Base-by-base conservation (phyloP, 2,113 vertebrate genomes). In the Pelusios castaneus region DNA sequence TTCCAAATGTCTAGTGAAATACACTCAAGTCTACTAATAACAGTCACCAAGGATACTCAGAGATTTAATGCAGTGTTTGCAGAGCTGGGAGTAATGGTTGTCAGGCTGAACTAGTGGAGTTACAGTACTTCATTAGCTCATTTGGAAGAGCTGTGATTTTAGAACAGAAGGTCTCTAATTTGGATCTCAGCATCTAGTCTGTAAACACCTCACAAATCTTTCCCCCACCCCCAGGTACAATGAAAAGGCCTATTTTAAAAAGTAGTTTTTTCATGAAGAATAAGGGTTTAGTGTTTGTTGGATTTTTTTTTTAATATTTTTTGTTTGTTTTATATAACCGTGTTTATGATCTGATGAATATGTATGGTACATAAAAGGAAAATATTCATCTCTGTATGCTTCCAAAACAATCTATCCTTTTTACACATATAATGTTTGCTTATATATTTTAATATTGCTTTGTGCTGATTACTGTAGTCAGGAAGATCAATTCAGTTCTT, bases 41-140 rank as follows among this genome's bases (percentile, higher is more conserved):
- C 93, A 96, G 94, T 96, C 94, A 97, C 95, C 93, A 96, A 97
- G 88, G 88, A 95, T 97, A 96, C 92, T 79, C 49, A 92, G 91
- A 97, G 92, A 95, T 96, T 92, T 96, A 96, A 96, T 83, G 80
- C 89, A 90, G 56, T 95, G 80, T 90, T 97, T 94, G 81, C 89
- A 95, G 93, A 96, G 27, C 29, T 89, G 60, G 45, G 89, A 91
- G 93, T 95, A 95, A 94, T 81, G 92, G 82, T 85, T 97, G 91
- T 96, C 93, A 93, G 94, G 79, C 41, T 89, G 84, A 97, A 75
- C 49, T 90, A 38, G 70, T 88, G 75, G 60, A 94, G 29, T 60
- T 73, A 88, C n/a, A 92, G 55, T 89, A 95, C 83, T 96, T 96
- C 87, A 91, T 96, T 95, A 95, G 49, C 49, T 94, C 22, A 82